A percentile compares a stretch with the other conserved stretches of the same genome.
Conservation (phyloP, 1,140 invertebrate genomes). For the Amyelois transitella region DNA sequence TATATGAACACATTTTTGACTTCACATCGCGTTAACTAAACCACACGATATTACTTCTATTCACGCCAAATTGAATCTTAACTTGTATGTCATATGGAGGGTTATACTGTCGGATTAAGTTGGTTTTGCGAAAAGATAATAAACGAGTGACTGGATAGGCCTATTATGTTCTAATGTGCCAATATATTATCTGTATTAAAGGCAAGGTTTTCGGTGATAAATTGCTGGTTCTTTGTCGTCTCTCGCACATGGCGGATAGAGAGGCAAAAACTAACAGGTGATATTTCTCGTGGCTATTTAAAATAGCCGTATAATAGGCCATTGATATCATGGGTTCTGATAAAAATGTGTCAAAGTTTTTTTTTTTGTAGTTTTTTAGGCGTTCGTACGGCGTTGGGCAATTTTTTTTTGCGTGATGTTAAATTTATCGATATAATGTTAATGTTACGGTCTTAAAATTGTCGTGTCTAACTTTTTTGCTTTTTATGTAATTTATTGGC, state of each 20-base stretch:
- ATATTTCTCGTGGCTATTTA: constrained; percentile 41
- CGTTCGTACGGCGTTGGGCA: no score
- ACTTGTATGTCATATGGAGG: neutral
- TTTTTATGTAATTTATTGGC: no score
- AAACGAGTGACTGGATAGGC: constrained; percentile 19
- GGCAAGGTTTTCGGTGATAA: constrained; percentile 55
- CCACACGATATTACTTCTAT: neutral
- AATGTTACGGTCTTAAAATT: no score
- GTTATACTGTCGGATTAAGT: neutral
- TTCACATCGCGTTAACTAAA: neutral
- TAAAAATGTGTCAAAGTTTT: neutral
- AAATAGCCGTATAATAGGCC: constrained; percentile 22
- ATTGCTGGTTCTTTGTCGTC: constrained; percentile 45
- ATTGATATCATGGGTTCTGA: constrained; percentile 2
- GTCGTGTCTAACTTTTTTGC: no score
- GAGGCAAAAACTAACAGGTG: constrained; percentile 43
- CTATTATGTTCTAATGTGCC: constrained; percentile 50
- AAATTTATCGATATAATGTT: no score
- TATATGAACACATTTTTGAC: constrained; percentile 3
- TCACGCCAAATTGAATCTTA: neutral
- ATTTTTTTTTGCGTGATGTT: neutral
- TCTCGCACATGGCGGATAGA: constrained; percentile 20
- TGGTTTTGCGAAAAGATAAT: constrained; percentile 14
- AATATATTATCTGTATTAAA: constrained; percentile 63
- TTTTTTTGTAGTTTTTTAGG: neutral